These are phyloP conservation scores for Ctenicera cuprea DNA, from an alignment of 2,888 invertebrate genomes.

Conservation along the genomic window DNA sequence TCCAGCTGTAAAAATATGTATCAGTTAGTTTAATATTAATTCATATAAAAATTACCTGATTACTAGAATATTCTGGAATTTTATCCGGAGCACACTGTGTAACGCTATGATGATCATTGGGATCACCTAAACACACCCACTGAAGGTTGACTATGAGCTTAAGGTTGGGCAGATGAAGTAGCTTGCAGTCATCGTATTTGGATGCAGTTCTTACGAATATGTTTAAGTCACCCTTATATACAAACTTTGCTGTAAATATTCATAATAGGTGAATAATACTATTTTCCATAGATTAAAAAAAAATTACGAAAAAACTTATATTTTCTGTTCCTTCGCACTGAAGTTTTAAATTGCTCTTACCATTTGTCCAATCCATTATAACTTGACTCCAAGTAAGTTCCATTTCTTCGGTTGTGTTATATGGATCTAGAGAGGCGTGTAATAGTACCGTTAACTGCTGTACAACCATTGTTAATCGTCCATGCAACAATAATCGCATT, in stretches of 20 bases:
- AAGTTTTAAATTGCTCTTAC: conserved; percentile 67
- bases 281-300: too few species aligned
- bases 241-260: conserved; percentile 82
- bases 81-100: conserved; percentile 97
- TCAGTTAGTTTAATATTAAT: too few species aligned
- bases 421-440: conserved; percentile 97
- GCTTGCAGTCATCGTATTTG: conserved; percentile 98
- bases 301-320: neutral
- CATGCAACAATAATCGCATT: conserved; percentile 93
- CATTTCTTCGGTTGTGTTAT: conserved; percentile 99
- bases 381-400: conserved; percentile 96
- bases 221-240: conserved; percentile 94
- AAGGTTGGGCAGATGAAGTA: conserved; percentile 93
- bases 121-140: conserved; percentile 95
- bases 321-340: too few species aligned
- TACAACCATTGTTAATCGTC: conserved; percentile 91
- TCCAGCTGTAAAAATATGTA: too few species aligned
- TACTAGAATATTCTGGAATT: conserved; percentile 96
- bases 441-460: conserved; percentile 92
- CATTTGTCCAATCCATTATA: conserved; percentile 97
- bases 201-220: conserved; percentile 97
- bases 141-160: conserved; percentile 88
- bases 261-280: too few species aligned
- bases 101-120: conserved; percentile 96
- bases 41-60: conserved; percentile 85